These are phyloP conservation scores for Smithornis capensis DNA, from an alignment of 2,113 vertebrate genomes.

Conservation along the genomic window DNA sequence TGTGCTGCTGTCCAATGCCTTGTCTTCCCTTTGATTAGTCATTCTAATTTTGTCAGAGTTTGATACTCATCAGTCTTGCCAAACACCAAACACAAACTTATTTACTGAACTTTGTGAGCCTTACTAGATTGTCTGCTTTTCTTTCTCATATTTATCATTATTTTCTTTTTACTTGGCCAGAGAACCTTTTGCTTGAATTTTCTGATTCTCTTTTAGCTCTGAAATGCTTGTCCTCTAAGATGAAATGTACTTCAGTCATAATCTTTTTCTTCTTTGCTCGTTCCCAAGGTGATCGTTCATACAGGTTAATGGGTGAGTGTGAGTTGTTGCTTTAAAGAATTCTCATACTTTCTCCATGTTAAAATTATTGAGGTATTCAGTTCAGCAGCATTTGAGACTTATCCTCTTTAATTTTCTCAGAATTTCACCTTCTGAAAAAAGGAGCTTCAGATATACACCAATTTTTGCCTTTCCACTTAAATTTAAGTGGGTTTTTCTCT, in stretches of 20 bases:
- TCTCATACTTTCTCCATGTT: background rate
- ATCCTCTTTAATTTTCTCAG: background rate
- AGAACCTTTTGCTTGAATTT: background rate
- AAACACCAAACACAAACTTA: background rate
- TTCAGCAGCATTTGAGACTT: background rate
- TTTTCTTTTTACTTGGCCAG: background rate
- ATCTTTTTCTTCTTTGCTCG: background rate
- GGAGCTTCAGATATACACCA: background rate
- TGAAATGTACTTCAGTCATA: background rate
- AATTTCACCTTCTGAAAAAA: background rate
- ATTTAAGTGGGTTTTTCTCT: background rate
- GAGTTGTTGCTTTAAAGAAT: background rate
- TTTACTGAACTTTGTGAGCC: background rate
- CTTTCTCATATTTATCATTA: background rate
- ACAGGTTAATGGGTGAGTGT: accelerated
- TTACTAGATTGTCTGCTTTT: background rate
- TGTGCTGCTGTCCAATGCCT: background rate
- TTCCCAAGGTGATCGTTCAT: background rate
- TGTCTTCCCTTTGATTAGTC: background rate
- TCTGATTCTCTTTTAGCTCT: background rate
- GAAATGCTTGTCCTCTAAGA: background rate
- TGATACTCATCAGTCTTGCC: background rate
- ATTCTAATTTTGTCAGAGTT: background rate
- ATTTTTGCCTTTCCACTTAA: background rate
- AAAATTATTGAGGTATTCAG: background rate